Evolutionary conservation across 2,797 vertebrate species (phyloP).

Genomic region (Trichosurus vulpecula): DNA sequence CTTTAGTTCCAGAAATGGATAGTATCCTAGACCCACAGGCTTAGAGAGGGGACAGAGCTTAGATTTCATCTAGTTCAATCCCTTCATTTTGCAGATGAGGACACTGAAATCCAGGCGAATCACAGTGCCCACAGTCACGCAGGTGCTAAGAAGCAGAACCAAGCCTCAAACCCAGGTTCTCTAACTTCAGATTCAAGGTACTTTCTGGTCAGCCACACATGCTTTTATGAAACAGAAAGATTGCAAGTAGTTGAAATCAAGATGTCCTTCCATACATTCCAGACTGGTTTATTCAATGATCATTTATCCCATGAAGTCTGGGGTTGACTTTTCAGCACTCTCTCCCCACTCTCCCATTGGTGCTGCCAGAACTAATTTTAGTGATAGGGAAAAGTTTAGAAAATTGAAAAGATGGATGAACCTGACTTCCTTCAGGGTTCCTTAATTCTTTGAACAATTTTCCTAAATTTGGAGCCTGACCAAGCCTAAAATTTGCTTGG

Average conservation of each 20-base stretch:
- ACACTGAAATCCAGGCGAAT: constrained; percentile 20
- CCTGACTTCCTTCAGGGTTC: background rate
- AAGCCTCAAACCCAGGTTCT: background rate
- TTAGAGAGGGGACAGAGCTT: background rate
- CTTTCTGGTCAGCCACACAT: background rate
- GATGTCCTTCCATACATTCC: constrained; percentile 4
- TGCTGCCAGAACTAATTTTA: background rate
- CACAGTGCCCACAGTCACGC: constrained; percentile 35
- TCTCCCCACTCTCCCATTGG: background rate
- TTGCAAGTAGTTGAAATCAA: background rate
- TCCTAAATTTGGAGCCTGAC: constrained; percentile 44
- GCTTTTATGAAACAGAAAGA: constrained; percentile 15
- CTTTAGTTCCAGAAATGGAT: background rate
- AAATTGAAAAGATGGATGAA: background rate
- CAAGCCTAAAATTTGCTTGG: constrained; percentile 32
- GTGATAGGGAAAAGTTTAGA: background rate
- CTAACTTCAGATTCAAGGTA: background rate
- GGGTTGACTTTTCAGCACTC: background rate
- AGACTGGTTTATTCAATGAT: constrained; percentile 1
- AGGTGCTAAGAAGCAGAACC: background rate
- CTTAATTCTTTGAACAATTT: constrained; percentile 14
- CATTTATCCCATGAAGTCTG: background rate
- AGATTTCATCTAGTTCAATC: background rate
- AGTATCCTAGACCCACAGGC: background rate
- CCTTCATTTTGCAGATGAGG: constrained; percentile 34